Evolutionary conservation across 2,113 vertebrate genomes (phyloP).

Genomic region (Rhabdornis inornatus): DNA sequence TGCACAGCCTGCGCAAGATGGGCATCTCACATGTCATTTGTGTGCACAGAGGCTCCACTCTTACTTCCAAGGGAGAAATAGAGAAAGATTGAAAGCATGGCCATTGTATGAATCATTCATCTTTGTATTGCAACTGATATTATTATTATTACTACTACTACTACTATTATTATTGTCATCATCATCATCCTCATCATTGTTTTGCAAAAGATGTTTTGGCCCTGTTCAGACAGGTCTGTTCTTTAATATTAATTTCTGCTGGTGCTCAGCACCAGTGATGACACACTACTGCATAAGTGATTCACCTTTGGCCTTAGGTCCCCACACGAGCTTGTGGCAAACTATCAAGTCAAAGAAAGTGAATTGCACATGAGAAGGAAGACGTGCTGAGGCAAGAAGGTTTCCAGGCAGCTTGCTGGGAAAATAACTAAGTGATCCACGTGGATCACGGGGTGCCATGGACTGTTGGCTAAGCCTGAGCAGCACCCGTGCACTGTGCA

Average conservation of each 20-base stretch:
- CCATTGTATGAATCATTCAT: neutral
- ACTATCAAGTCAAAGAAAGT: accelerated
- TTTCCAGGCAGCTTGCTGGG: neutral
- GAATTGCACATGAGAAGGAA: neutral
- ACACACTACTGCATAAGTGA: neutral
- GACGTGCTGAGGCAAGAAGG: neutral
- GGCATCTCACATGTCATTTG: neutral
- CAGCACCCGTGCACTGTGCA: neutral
- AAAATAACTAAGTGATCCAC: neutral
- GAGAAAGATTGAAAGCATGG: neutral
- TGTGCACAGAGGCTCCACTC: neutral
- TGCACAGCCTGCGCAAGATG: neutral
- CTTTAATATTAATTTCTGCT: neutral
- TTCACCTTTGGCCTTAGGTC: neutral
- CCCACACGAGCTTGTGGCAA: neutral
- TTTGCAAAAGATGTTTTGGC: neutral
- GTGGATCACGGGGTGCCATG: neutral
- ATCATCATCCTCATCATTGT: neutral
- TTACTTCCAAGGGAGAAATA: neutral
- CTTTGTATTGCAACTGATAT: neutral
- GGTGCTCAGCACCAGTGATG: neutral
- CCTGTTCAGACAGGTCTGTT: neutral
- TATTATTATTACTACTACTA: neutral
- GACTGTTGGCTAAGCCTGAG: neutral
- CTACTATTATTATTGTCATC: accelerated